Evolutionary conservation across 2,113 vertebrate species (phyloP), one percentile per base, ranked within the genome.

Genomic region (Cnemophilus loriae): DNA sequence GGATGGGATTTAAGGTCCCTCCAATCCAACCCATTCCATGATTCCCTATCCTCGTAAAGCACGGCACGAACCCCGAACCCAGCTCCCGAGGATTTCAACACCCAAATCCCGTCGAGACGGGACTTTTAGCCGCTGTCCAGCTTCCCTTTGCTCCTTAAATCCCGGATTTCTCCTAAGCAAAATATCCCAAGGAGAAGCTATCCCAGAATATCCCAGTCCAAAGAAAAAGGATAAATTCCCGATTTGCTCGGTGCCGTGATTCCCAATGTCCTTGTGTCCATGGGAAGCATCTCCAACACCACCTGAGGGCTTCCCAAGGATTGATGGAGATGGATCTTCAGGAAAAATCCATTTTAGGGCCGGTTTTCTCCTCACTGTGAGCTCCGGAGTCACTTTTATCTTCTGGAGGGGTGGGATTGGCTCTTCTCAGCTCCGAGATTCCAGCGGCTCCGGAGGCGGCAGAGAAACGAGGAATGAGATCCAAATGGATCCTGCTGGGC

Each of bases 21-120:
- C n/a, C 6, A 3, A 55, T 27, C 30, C 47, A 32, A 15, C 5
- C 24, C 24, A 7, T 33, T 47, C 70, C 4, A 3, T 2, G 6
- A 47, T 47, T 61, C 55, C 14, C 2, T 1, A 1, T 41, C 69
- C 60, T 22, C 26, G 6, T 26, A 4, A 53, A 35, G 20, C 3
- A 9, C 1, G 4, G 57, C 0, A 32, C 37, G 67, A 67, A 67
- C 28, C 3, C 1, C 32, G 26, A 32, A n/a, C 2, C 5, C 28
- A 11, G 0, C 6, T 79, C 9, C 39, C 44, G 20, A 44, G 0
- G 15, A 41, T 27, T 64, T 16, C 32, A 7, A 13, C 42, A 23
- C 18, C 19, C 18, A 57, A 86, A 74, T 10, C 42, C 56, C 1
- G 0, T 0, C 1, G 1, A 33, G 59, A 16, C 0, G 1, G 59